Base-by-base conservation (phyloP, 2,797 vertebrate genomes). In the Allobates femoralis region DNA sequence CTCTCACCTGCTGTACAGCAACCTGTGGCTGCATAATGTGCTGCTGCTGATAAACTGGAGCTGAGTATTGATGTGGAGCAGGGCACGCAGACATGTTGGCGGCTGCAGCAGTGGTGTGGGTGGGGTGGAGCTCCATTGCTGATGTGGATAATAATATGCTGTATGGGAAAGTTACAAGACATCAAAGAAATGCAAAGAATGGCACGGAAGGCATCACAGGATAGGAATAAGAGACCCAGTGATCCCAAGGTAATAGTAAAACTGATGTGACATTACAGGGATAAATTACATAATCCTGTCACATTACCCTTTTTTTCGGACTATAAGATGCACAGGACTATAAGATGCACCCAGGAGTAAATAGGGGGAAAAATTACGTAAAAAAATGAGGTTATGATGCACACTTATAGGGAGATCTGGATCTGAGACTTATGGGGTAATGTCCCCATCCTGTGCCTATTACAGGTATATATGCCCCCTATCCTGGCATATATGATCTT, bases 1-100 rank as follows among this genome's bases (percentile, higher is more conserved):
- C 5, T 64, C 90, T 4, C 83, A 99, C 98, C 96, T 99, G 98
- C 92, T 99, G 98, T 97, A 99, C 97, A 87, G 97, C 87, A 81
- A 98, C 97, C 91, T 97, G 98, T 0, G 97, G 97, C 93, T 99
- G 98, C 15, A 96, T 94, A 41, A 95, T 96, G 78, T 99, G 96
- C 90, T 99, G 98, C 64, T 99, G 98, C 90, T 98, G 98, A 81
- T 97, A 96, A 26, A 99, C 98, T 3, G 96, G 95, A 0, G 97
- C 94, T 51, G 98, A 96, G 0, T 99, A 99, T 81, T 99, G 99
- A 93, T 98, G 97, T 2, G 98, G 96, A 80, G 98, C 96, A 46
- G 96, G 93, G 23, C 97, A 96, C 86, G 93, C 92, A 34, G 97
- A 97, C 88, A 97, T 95, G 0, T 96, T 94, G 0, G 96, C 93